A percentile compares a stretch with the other conserved stretches of the same genome.
phyloP scores from a whole-genome alignment of 2,888 invertebrate species.

The Stratiomys singularior region DNA sequence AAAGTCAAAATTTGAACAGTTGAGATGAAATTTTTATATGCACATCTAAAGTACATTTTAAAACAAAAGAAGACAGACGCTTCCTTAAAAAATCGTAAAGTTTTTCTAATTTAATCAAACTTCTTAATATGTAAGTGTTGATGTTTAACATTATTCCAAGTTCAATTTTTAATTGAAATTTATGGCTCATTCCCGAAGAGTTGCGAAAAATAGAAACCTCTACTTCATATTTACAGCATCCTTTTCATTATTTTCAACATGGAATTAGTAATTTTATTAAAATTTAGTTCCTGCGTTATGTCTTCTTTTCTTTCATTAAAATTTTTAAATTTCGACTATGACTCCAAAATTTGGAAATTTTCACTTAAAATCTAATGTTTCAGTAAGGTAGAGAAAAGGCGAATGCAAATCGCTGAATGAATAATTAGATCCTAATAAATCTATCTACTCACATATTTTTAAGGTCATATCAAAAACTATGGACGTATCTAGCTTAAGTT shows the following conservation, averaged over 20 bases:
- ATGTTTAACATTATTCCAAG: too few relatives aligned
- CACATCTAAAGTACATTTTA: background rate
- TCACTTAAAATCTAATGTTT: conserved; percentile 6
- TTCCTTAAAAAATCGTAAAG: background rate
- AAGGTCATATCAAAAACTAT: conserved; percentile 38
- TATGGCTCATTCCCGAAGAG: conserved; percentile 6
- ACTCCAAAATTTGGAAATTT: background rate
- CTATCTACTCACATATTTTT: background rate
- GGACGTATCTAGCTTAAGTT: conserved; percentile 44
- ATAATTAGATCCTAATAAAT: background rate
- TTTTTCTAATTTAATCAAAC: too few relatives aligned
- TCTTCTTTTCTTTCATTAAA: background rate
- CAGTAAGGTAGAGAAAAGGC: conserved; percentile 19
- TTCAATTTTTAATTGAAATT: too few relatives aligned
- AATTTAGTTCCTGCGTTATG: conserved; percentile 20
- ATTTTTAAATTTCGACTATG: background rate
- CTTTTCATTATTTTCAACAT: background rate
- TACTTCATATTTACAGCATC: conserved; percentile 38
- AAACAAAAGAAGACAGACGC: background rate
- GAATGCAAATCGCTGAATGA: conserved; percentile 28
- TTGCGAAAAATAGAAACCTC: conserved; percentile 13
- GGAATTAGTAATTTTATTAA: background rate
- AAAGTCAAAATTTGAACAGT: background rate
- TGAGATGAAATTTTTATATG: background rate
- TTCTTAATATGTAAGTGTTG: too few relatives aligned